Evolutionary conservation across 2,888 invertebrate genomes (phyloP), one percentile per base, ranked within the genome.

Genomic region (Synanthedon andrenaeformis): DNA sequence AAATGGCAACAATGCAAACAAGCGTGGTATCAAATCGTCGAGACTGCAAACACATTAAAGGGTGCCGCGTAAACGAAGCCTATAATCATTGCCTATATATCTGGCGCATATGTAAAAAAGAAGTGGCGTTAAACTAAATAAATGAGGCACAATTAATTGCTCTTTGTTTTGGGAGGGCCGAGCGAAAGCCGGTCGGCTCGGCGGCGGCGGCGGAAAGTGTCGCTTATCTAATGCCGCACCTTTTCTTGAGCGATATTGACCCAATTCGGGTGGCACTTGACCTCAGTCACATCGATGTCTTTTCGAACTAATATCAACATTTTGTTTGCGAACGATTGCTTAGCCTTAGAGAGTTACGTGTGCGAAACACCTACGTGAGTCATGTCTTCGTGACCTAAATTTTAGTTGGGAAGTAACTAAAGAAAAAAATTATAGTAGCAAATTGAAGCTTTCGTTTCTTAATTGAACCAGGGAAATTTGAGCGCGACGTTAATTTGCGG

Each of bases 181-280:
- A 67, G 72, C 74, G 78, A 74, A 79, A 48, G 48, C 48, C 41
- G 19, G 55, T 54, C 52, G 79, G 80, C 77, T 77, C 82, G 79
- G 74, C 78, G 77, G 72, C 82, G 79, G 74, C 78, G 77, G 72
- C 78, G 81, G 81, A 74, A 79, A 80, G 78, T 75, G 77, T 73
- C 76, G 82, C 79, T 84, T 85, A 83, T 85, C 82, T 79, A 76
- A 75, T 76, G 79, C 78, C 82, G 74, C 85, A 85, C 87, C 86
- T 86, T 84, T 86, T 82, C 82, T 81, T 72, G 70, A 77, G 73
- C 79, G 79, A 81, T 81, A 80, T 79, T 85, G 86, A 85, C 86
- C 87, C 74, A 85, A 74, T 85, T 86, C 76, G 72, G 77, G 76
- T 76, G 76, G 67, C 74, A 68, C 78, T 80, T 74, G 69, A 71